A percentile compares a stretch with the other conserved stretches of the same genome.
Evolutionary conservation across 2,797 vertebrate genomes (phyloP).

Genomic region (Mycteria americana): DNA sequence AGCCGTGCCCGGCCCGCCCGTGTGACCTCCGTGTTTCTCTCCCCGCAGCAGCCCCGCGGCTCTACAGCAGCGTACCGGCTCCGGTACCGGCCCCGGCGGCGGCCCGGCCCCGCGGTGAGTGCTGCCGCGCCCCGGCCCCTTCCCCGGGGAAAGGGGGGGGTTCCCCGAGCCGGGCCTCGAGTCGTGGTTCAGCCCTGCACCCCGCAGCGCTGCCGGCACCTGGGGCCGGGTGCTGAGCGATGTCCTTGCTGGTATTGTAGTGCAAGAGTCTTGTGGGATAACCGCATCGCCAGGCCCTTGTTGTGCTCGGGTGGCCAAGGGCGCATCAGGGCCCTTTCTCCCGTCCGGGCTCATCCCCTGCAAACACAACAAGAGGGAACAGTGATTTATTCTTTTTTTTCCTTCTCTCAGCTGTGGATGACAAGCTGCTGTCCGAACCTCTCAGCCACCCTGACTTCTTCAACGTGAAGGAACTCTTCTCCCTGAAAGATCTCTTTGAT

Average conservation of each 20-base stretch:
- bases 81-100: neutral
- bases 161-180: too few species aligned
- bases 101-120: neutral
- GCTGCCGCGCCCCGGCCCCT: neutral
- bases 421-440: constrained; percentile 73
- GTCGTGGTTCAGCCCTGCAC: neutral
- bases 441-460: constrained; percentile 89
- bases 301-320: fast-evolving
- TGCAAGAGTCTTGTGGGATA: too few species aligned
- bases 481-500: constrained; percentile 86
- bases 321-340: neutral
- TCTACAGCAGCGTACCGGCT: neutral
- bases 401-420: constrained; percentile 27
- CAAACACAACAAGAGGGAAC: fast-evolving
- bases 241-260: neutral
- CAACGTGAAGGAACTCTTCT: constrained; percentile 86
- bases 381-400: neutral
- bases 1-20: neutral
- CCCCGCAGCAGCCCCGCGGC: constrained; percentile 29
- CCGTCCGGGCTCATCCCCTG: neutral
- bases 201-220: neutral
- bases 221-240: fast-evolving
- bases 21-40: neutral
- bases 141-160: neutral
- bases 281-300: neutral